phyloP scores from a whole-genome alignment of 2,113 vertebrate species.

The Takifugu bimaculatus region DNA sequence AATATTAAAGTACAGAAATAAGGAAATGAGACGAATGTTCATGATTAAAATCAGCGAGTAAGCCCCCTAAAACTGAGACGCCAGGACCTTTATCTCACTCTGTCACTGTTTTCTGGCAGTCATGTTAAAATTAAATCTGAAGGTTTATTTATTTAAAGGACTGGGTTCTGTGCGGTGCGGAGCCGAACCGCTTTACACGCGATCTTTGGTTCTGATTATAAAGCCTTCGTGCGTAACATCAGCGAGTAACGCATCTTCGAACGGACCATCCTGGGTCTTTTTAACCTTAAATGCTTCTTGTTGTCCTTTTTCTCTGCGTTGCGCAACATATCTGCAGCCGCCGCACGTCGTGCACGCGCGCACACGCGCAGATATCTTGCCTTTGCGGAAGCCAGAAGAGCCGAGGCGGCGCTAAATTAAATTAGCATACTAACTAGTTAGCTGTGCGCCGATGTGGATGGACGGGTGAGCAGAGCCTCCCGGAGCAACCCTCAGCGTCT shows the following conservation, averaged over 20 bases:
- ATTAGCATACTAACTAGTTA: slow-evolving; percentile 56
- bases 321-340: slow-evolving; percentile 27
- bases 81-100: no score
- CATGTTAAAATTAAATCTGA: no score
- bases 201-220: background rate
- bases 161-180: no score
- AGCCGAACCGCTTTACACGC: background rate
- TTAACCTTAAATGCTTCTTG: slow-evolving; percentile 5
- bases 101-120: no score
- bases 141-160: no score
- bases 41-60: no score
- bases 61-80: no score
- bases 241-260: background rate
- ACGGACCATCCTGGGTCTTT: background rate
- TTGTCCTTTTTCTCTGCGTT: slow-evolving; percentile 21
- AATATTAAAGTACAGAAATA: no score
- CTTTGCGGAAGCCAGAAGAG: slow-evolving; percentile 58
- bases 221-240: background rate
- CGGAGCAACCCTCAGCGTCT: background rate
- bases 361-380: slow-evolving; percentile 7
- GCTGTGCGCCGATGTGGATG: slow-evolving; percentile 38
- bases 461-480: slow-evolving; percentile 32
- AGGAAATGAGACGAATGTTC: no score
- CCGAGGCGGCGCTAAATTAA: slow-evolving; percentile 55
- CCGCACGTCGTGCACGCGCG: background rate